These are phyloP conservation scores for Phenganax subtilis DNA, from an alignment of 92 coral and sea anemone genomes.

Conservation along the genomic window DNA sequence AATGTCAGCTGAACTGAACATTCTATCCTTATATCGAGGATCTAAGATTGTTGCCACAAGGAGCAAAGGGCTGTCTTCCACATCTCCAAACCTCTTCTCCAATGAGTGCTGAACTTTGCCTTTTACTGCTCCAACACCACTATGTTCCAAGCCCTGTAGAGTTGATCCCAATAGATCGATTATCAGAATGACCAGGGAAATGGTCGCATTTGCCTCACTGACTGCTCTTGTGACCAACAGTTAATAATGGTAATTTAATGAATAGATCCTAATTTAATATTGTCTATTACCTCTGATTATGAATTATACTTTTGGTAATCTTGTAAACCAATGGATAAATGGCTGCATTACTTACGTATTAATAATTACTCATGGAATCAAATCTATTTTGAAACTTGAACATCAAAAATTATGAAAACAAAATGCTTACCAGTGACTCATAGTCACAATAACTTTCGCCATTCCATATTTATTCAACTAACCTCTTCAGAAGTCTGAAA, in stretches of 20 bases:
- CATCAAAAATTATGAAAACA: neutral
- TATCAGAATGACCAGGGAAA: neutral
- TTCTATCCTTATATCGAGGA: constrained; percentile 9
- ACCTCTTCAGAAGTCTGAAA: constrained; percentile 6
- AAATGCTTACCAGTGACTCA: no score
- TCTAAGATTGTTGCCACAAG: constrained; percentile 15
- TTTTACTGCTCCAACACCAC: constrained; percentile 13
- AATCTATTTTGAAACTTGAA: no score
- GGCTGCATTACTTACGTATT: no score
- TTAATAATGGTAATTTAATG: no score
- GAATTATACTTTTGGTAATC: no score
- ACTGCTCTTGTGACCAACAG: neutral
- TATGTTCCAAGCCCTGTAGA: constrained; percentile 1
- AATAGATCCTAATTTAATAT: no score
- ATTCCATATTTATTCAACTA: neutral
- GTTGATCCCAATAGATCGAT: constrained; percentile 1
- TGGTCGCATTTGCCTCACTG: neutral
- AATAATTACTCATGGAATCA: no score
- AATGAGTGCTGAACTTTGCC: constrained; percentile 2
- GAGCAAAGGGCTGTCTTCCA: constrained; percentile 16
- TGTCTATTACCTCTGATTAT: no score
- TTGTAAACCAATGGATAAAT: no score
- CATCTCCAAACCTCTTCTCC: constrained; percentile 15
- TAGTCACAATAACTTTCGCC: no score
- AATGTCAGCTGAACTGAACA: neutral